Percentiles rank a stretch among this genome's conserved stretches.
Evolutionary conservation across 2,113 vertebrate genomes (phyloP).

Genomic region (Macrotis lagotis): DNA sequence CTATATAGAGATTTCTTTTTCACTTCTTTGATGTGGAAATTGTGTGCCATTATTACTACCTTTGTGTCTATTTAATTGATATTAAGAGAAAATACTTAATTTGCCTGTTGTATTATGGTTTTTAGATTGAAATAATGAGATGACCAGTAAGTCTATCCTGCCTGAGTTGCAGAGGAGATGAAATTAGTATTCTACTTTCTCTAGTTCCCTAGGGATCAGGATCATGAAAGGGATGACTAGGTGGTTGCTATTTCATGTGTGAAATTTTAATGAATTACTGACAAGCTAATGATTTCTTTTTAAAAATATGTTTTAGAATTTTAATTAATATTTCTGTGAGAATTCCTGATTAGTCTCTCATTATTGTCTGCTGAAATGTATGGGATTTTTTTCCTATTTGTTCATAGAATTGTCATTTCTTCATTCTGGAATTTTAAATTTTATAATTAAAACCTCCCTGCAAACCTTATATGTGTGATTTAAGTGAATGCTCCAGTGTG

Average conservation of each 20-base stretch:
- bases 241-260: conserved; percentile 72
- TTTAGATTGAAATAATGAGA: conserved; percentile 46
- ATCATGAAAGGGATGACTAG: conserved; percentile 68
- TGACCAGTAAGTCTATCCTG: conserved; percentile 50
- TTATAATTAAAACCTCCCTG: conserved; percentile 73
- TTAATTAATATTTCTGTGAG: conserved; percentile 60
- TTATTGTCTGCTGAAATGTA: conserved; percentile 57
- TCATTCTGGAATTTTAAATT: conserved; percentile 59
- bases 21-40: conserved; percentile 67
- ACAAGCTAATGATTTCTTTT: conserved; percentile 38
- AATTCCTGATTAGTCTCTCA: conserved; percentile 61
- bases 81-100: conserved; percentile 51
- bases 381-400: conserved; percentile 51
- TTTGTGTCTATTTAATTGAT: conserved; percentile 57
- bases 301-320: not conserved
- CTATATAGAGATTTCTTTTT: conserved; percentile 66
- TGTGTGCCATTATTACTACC: conserved; percentile 40
- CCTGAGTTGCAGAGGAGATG: conserved; percentile 26
- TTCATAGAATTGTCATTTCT: conserved; percentile 62
- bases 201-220: conserved; percentile 39
- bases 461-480: conserved; percentile 62
- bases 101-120: conserved; percentile 62
- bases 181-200: conserved; percentile 51
- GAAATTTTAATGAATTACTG: conserved; percentile 78
- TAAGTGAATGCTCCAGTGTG: conserved; percentile 64